Percentiles rank a stretch among this genome's conserved stretches.
These are phyloP conservation scores for Syrmaticus mikado DNA, from an alignment of 2,113 vertebrate genomes.

Conservation along the genomic window DNA sequence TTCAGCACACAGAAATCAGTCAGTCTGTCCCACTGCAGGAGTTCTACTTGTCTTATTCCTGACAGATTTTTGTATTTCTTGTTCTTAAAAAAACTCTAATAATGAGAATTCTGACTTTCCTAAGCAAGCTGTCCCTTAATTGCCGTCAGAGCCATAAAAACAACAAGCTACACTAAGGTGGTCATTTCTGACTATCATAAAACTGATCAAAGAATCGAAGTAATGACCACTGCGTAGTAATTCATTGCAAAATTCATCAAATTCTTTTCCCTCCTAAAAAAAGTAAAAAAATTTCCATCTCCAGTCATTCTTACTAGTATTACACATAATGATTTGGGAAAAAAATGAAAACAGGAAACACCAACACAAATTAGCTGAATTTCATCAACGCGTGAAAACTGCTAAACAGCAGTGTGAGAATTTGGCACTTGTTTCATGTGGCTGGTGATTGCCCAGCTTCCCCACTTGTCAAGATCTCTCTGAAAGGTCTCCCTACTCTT, in stretches of 20 bases:
- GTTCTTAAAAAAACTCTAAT: background rate
- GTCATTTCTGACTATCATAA: background rate
- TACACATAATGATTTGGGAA: background rate
- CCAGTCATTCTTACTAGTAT: background rate
- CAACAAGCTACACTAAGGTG: rapidly evolving
- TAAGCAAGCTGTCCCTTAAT: background rate
- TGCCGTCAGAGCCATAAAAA: background rate
- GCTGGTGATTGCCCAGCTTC: too few relatives aligned
- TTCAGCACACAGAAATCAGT: background rate
- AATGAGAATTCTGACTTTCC: background rate
- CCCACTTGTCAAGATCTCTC: too few relatives aligned
- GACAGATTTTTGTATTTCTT: background rate
- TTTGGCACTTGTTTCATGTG: too few relatives aligned
- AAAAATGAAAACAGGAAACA: background rate
- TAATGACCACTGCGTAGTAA: background rate
- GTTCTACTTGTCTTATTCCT: background rate
- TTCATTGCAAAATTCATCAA: background rate
- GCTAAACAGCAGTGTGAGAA: background rate
- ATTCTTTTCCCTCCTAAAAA: background rate
- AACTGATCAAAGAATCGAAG: background rate
- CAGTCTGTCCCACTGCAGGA: background rate
- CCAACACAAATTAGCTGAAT: background rate
- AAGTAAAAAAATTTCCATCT: background rate
- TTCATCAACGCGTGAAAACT: background rate
- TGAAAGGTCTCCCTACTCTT: too few relatives aligned